Evolutionary conservation across 2,888 invertebrate species (phyloP).

Genomic region (Drosophila formosana): DNA sequence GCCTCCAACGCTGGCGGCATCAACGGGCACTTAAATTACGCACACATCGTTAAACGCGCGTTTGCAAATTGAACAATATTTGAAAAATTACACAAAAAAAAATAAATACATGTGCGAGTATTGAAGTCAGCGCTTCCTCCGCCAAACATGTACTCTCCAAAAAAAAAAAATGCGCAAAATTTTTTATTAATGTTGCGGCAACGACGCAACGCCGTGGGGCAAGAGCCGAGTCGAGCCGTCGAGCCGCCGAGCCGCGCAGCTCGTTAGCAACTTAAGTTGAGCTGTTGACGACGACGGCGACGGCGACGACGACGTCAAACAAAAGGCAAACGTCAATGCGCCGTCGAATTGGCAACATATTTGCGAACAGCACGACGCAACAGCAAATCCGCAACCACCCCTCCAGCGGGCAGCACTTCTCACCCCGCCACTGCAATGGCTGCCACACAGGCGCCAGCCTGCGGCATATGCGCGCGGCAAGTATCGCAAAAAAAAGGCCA

Average conservation of each 20-base stretch:
- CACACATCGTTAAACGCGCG: conserved; percentile 82
- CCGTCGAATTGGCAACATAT: conserved; percentile 83
- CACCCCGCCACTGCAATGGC: conserved; percentile 1
- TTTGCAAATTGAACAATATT: conserved; percentile 84
- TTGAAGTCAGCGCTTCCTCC: conserved; percentile 7
- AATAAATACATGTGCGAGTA: conserved; percentile 9
- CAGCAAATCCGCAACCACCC: conserved; percentile 28
- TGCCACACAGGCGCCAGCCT: conserved; percentile 47
- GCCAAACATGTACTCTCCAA: conserved; percentile 33
- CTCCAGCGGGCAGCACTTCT: neutral
- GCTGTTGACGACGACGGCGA: conserved; percentile 64
- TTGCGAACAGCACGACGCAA: conserved; percentile 76
- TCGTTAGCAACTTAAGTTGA: conserved; percentile 82
- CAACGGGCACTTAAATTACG: conserved; percentile 81
- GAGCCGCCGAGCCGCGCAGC: conserved; percentile 61
- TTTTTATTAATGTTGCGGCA: conserved; percentile 77
- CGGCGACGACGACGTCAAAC: conserved; percentile 54
- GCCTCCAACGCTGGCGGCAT: conserved; percentile 20
- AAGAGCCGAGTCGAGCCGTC: neutral
- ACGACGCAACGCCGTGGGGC: conserved; percentile 55
- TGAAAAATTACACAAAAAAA: conserved; percentile 80
- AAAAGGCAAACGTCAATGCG: conserved; percentile 79
- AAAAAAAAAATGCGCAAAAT: conserved; percentile 50
- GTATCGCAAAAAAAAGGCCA: conserved; percentile 31
- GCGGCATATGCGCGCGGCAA: conserved; percentile 65